phyloP scores from a whole-genome alignment of 2,797 vertebrate species.

The Threskiornis aethiopicus region DNA sequence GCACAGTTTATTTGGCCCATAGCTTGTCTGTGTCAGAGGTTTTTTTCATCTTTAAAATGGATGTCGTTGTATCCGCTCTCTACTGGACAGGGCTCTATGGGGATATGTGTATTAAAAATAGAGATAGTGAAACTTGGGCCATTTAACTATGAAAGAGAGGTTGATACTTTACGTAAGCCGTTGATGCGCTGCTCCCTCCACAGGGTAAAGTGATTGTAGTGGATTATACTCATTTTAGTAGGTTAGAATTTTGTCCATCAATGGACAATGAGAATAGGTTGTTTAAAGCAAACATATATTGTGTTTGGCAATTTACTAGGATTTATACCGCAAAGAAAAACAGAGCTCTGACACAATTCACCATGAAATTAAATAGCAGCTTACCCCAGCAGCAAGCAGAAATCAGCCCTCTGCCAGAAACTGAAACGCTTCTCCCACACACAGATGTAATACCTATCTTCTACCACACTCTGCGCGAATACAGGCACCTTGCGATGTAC shows the following conservation, averaged over 20 bases:
- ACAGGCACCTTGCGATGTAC: background rate
- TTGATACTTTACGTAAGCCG: background rate
- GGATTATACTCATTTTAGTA: slow-evolving; percentile 18
- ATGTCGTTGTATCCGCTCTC: background rate
- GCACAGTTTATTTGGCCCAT: slow-evolving; percentile 6
- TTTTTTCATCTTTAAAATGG: slow-evolving; percentile 37
- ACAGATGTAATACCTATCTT: background rate
- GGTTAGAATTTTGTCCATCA: slow-evolving; percentile 10
- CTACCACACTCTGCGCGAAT: background rate
- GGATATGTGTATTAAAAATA: background rate
- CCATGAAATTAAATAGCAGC: slow-evolving; percentile 46
- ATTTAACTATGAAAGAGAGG: background rate
- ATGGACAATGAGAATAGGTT: slow-evolving; percentile 10
- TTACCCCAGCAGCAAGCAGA: slow-evolving; percentile 21
- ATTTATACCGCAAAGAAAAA: slow-evolving; percentile 9
- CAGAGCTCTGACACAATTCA: slow-evolving; percentile 28
- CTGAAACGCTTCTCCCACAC: background rate
- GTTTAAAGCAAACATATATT: slow-evolving; percentile 22
- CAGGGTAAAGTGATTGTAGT: slow-evolving; percentile 7
- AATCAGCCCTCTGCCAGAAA: slow-evolving; percentile 24
- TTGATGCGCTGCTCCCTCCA: background rate
- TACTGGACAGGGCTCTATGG: background rate
- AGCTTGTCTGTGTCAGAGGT: background rate
- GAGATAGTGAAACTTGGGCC: background rate
- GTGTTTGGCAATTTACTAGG: slow-evolving; percentile 27